These are phyloP conservation scores for Lordiphosa collinella DNA, from an alignment of 1,140 invertebrate genomes.

Conservation along the genomic window DNA sequence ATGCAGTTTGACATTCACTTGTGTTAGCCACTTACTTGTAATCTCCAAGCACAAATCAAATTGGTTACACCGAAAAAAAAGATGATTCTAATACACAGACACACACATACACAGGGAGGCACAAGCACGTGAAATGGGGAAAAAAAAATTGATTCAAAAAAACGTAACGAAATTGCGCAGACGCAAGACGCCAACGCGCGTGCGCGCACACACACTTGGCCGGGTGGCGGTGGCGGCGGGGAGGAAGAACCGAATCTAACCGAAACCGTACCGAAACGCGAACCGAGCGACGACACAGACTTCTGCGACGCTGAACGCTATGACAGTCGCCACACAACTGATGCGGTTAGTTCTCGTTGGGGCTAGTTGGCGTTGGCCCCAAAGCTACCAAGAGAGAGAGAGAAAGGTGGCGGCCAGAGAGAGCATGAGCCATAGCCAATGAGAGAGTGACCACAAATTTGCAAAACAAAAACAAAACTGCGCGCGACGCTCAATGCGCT, in stretches of 20 bases:
- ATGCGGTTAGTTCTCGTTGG: constrained; percentile 28
- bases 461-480: no score
- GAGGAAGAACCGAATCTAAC: constrained; percentile 2
- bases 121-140: constrained; percentile 9
- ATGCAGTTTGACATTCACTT: constrained; percentile 3
- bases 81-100: not conserved
- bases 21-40: constrained; percentile 1
- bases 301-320: constrained; percentile 33
- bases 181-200: constrained; percentile 35
- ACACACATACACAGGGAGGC: not conserved
- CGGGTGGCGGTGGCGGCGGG: not conserved
- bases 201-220: constrained; percentile 33
- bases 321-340: constrained; percentile 65
- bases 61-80: constrained; percentile 40
- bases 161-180: constrained; percentile 9
- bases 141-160: constrained; percentile 13
- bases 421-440: not conserved
- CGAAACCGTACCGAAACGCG: constrained; percentile 16
- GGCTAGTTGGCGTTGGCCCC: constrained; percentile 19
- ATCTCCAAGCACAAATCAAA: constrained; percentile 18
- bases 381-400: constrained; percentile 19
- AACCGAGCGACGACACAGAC: constrained; percentile 10
- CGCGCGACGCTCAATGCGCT: not conserved
- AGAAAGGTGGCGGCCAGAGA: not conserved
- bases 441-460: no score